Base-by-base conservation (phyloP, 2,797 vertebrate genomes). In the Scarus forsteni region DNA sequence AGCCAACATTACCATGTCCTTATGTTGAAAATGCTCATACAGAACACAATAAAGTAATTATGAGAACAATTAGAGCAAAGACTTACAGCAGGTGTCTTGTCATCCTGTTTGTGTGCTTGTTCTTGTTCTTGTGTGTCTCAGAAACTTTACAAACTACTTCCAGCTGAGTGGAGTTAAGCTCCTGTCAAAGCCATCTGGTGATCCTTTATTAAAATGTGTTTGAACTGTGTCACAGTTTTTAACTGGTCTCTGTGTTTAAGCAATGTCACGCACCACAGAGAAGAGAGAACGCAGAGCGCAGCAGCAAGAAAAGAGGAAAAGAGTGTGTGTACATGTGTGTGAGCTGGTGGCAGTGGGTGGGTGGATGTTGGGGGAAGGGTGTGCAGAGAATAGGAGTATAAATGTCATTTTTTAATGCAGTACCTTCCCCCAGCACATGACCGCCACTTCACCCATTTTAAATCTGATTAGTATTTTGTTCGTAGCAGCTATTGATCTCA, bases 321-420 rank as follows among this genome's bases (percentile, higher is more conserved):
- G 12, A 35, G 62, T 40, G 65, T 51, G 65, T 46, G 52, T 49
- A 54, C 54, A 40, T 19, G 10, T 27, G 54, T 19, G 10, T 27
- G 54, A 71, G 69, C 15, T 67, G 58, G 54, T 79, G 79, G 62
- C 56, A 56, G 78, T 77, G 62, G 70, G 79, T 77, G 66, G 70
- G 78, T 70, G 82, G 68, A 62, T 77, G 69, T 18, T 69, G 64
- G 70, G 68, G 62, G 72, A 79, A 72, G 70, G 75, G 70, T 73
- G 53, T 66, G 83, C 61, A 78, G 68, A 49, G 46, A 75, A 55
- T 18, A 13, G 65, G 51, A 67, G 58, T 68, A 51, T 64, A 42
- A 71, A 86, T 75, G 78, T 74, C 75, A 79, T 46, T 76, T 81
- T 60, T 72, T 68, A 75, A 85, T 63, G 51, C 82, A 74, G 40